These are phyloP conservation scores for Peromyscus attwateri DNA, from an alignment of 2,797 vertebrate genomes.

Conservation along the genomic window DNA sequence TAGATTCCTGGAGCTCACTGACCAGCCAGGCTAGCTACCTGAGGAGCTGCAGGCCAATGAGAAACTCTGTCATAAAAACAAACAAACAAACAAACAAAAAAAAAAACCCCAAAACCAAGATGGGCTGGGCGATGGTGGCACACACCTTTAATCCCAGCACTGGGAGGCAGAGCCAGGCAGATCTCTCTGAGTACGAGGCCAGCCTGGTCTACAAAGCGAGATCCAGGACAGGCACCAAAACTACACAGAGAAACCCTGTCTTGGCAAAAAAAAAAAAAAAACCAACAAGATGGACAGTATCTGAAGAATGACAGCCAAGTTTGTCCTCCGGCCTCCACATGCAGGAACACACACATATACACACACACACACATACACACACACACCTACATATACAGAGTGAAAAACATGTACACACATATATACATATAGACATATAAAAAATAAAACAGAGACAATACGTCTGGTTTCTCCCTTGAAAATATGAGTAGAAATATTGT, in stretches of 20 bases:
- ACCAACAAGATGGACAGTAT: background rate
- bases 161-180: no score
- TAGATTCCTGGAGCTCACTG: background rate
- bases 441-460: background rate
- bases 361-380: background rate
- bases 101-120: no score
- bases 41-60: background rate
- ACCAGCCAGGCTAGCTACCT: background rate
- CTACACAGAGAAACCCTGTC: no score
- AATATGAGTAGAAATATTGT: background rate
- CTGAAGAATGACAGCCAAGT: background rate
- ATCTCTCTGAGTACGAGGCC: no score
- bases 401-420: background rate
- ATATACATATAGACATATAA: background rate
- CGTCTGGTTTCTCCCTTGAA: background rate
- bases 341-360: background rate
- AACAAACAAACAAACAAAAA: no score
- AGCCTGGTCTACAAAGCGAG: no score
- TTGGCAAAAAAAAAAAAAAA: background rate
- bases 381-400: no score
- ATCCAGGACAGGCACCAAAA: no score
- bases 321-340: background rate
- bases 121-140: no score
- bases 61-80: background rate
- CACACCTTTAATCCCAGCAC: no score